Evolutionary conservation across 2,797 vertebrate genomes (phyloP), one percentile per base, ranked within the genome.

Genomic region (Sternarchorhynchus goeldii): DNA sequence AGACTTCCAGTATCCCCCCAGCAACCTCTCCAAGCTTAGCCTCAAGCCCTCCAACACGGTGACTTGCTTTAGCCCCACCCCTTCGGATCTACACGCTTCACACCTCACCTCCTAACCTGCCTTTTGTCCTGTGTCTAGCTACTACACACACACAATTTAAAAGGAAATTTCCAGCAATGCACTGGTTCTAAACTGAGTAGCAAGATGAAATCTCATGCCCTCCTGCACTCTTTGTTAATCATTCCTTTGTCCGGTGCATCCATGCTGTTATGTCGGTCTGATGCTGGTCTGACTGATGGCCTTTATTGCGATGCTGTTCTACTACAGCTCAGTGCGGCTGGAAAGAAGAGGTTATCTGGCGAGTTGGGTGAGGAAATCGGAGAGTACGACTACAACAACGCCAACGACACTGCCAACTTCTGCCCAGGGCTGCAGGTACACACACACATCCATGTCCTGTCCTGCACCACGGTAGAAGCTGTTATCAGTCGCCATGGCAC

Each of bases 301-400:
- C 5, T 34, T 17, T 6, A 20, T 0, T 78, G 16, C 78, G 10
- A 25, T 45, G 77, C 55, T 80, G 59, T 79, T 79, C 63, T 39
- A 5, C 16, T 64, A 0, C 77, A 98, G 97, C 59, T 97, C 76
- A 86, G 85, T 77, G 88, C 82, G 65, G 87, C 18, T 7, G 59
- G 67, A 0, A 82, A 87, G 76, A 90, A 89, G 4, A 84, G 80
- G 31, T 62, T 86, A 39, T 88, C 85, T 0, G 88, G 93, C 17
- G 91, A 95, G 41, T 90, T 91, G 0, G 93, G 93, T 10, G 95
- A 94, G 34, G 93, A 89, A 12, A 93, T 97, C 0, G 93, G 88
- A 39, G 95, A 96, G 39, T 99, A 99, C 0, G 89, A 99, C 86
- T 99, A 99, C 86, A 90, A 95, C 89, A 99, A 99, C 60, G 93